Conservation (phyloP, 2,113 vertebrate species). For the Dendrocopos noguchii region DNA sequence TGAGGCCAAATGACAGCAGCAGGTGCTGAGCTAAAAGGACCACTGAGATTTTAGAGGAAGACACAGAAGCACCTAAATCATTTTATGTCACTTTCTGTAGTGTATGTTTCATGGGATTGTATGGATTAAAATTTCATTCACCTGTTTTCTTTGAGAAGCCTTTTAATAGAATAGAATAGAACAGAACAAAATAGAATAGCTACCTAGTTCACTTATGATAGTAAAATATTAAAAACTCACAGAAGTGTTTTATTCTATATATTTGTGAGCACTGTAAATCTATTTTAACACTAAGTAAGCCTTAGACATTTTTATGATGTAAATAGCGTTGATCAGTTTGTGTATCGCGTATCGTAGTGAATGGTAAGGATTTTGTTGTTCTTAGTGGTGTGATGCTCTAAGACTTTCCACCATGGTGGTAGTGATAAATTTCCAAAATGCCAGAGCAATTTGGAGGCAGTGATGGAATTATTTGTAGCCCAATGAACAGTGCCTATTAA, state of each 20-base stretch:
- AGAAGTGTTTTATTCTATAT: not conserved
- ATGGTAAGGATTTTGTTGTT: not conserved
- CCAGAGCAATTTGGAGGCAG: not conserved
- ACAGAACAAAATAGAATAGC: too few species aligned
- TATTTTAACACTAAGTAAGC: not conserved
- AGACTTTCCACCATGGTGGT: not conserved
- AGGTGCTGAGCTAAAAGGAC: not conserved
- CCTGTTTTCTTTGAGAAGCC: not conserved
- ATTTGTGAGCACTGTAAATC: not conserved
- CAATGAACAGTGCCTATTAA: not conserved
- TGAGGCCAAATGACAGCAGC: not conserved
- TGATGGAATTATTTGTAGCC: not conserved
- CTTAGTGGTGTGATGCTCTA: not conserved
- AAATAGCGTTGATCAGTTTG: not conserved
- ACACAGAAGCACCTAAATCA: not conserved
- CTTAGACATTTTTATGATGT: not conserved
- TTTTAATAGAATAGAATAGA: not conserved
- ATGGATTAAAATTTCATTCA: not conserved
- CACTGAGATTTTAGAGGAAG: not conserved
- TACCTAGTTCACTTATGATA: fast-evolving
- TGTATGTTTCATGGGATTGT: not conserved
- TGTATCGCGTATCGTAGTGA: not conserved
- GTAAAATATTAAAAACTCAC: not conserved
- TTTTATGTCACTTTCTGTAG: not conserved
- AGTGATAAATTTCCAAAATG: not conserved